Conservation (phyloP, 2,888 invertebrate species). For the Agrochola macilenta region DNA sequence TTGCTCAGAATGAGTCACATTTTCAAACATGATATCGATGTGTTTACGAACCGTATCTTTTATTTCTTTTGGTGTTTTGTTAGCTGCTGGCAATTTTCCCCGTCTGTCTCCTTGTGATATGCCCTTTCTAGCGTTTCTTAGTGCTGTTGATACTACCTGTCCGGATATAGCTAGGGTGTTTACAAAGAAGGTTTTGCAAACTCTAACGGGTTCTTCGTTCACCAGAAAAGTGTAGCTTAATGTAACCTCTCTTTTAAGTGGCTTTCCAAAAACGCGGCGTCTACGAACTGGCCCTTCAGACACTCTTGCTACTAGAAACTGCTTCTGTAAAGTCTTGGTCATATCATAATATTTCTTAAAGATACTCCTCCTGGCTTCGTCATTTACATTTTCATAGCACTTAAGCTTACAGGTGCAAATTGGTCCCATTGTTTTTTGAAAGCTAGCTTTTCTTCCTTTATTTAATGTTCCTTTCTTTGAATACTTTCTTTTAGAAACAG, state of each 20-base stretch:
- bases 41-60: conserved; percentile 23
- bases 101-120: not conserved
- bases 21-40: conserved; percentile 9
- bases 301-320: conserved; percentile 26
- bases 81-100: not conserved
- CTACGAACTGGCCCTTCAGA: conserved; percentile 19
- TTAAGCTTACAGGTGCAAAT: conserved; percentile 1
- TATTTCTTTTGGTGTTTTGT: not conserved
- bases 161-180: conserved; percentile 9
- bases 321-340: conserved; percentile 1
- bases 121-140: not conserved
- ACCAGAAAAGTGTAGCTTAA: conserved; percentile 22
- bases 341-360: conserved; percentile 10
- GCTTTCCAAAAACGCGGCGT: conserved; percentile 4
- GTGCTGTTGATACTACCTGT: not conserved
- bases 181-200: conserved; percentile 22
- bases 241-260: conserved; percentile 16
- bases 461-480: not conserved
- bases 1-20: not conserved
- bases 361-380: conserved; percentile 3
- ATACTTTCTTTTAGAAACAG: not conserved
- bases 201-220: conserved; percentile 8
- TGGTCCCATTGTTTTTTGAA: conserved; percentile 1
- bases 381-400: conserved; percentile 25
- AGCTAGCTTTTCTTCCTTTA: not conserved